A percentile compares a stretch with the other conserved stretches of the same genome.
Evolutionary conservation across 2,888 invertebrate species (phyloP).

Genomic region (Aphodius sticticus): DNA sequence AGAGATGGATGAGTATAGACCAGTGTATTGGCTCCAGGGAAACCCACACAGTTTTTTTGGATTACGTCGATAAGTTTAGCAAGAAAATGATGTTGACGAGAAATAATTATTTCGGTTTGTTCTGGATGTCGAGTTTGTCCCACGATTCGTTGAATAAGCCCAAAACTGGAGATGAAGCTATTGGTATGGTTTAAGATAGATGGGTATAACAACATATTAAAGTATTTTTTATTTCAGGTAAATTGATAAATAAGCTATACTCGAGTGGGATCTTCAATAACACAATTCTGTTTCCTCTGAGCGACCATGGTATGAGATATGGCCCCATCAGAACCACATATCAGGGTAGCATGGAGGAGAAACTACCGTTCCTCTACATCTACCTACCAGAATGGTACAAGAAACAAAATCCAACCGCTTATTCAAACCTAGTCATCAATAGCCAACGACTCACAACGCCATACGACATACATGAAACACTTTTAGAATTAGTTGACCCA

Average conservation of each 20-base stretch:
- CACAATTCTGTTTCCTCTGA: slow-evolving; percentile 77
- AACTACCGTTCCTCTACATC: slow-evolving; percentile 82
- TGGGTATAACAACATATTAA: not conserved
- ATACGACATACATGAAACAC: slow-evolving; percentile 83
- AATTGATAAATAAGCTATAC: slow-evolving; percentile 67
- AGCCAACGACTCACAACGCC: slow-evolving; percentile 79
- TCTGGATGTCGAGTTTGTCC: slow-evolving; percentile 84
- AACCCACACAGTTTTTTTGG: slow-evolving; percentile 74
- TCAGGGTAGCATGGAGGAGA: slow-evolving; percentile 87
- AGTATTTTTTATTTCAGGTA: slow-evolving; percentile 60
- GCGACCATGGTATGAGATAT: slow-evolving; percentile 92
- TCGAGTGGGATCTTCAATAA: slow-evolving; percentile 66
- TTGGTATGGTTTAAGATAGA: not conserved
- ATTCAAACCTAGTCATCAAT: slow-evolving; percentile 72
- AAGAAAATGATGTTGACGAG: slow-evolving; percentile 65
- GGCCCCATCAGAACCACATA: slow-evolving; percentile 84
- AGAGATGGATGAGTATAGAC: slow-evolving; percentile 67
- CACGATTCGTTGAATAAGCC: slow-evolving; percentile 87
- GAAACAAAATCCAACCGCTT: slow-evolving; percentile 67
- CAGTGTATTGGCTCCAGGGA: slow-evolving; percentile 76
- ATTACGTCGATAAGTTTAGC: slow-evolving; percentile 74
- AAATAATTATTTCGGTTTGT: slow-evolving; percentile 79
- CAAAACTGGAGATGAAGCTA: slow-evolving; percentile 72
- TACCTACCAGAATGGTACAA: slow-evolving; percentile 79
- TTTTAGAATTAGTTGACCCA: slow-evolving; percentile 72